Percentiles rank a stretch among this genome's conserved stretches.
phyloP scores from a whole-genome alignment of 1,140 invertebrate species.

The Dolichoris vasculosae region DNA sequence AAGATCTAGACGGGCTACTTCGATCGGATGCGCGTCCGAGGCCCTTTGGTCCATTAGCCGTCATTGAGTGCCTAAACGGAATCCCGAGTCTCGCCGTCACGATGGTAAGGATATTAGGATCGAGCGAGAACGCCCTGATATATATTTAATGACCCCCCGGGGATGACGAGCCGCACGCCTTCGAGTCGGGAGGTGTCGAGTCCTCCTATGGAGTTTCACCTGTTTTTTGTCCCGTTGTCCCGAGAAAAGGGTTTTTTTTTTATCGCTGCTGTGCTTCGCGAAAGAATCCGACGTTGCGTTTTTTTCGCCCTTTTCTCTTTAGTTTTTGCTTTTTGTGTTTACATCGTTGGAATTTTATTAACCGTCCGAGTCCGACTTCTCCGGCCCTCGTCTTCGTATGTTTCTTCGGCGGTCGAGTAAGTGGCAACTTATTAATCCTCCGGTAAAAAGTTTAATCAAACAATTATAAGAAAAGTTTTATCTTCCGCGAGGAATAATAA shows the following conservation, averaged over 20 bases:
- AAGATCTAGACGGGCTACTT: neutral
- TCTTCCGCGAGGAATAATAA: neutral
- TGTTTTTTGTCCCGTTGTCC: neutral
- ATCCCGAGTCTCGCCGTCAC: neutral
- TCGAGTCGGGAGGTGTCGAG: neutral
- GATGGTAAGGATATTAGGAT: too few relatives aligned
- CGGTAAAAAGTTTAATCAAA: neutral
- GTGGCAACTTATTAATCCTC: neutral
- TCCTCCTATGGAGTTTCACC: neutral
- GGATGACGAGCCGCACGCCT: neutral
- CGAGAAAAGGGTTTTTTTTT: neutral
- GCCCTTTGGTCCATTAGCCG: slow-evolving; percentile 40
- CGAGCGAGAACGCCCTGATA: slow-evolving; percentile 19
- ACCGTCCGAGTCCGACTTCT: too few relatives aligned
- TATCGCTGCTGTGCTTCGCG: neutral
- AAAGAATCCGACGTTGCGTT: neutral
- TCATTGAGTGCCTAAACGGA: slow-evolving; percentile 48
- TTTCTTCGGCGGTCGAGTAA: neutral
- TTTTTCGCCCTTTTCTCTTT: too few relatives aligned
- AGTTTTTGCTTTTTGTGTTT: neutral
- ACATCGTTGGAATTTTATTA: neutral
- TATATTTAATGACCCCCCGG: slow-evolving; percentile 48
- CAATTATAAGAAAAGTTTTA: neutral
- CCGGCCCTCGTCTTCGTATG: neutral
- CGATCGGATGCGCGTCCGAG: neutral